Evolutionary conservation across 1,140 invertebrate genomes (phyloP), one percentile per base, ranked within the genome.

Genomic region (Papilio aristodemus): DNA sequence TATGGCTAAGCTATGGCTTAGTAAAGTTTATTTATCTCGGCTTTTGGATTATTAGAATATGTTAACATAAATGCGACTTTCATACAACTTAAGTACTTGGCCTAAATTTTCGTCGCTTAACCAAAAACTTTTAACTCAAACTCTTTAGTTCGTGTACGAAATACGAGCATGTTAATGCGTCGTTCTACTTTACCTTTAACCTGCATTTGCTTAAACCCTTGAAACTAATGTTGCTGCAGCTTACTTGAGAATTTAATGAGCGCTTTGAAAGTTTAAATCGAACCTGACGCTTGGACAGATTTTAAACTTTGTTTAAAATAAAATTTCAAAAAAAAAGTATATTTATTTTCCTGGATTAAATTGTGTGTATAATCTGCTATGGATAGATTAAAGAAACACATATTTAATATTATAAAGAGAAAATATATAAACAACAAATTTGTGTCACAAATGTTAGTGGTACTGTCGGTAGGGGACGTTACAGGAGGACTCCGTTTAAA

Each of bases 231-330:
- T 54, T 10, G 22, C 46, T 54, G 46, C 46, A 25, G 19, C 10
- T 54, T 25, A 54, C 46, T 54, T 54, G 10, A 54, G 46, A 54
- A 54, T 54, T 54, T 54, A 54, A 54, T 54, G 19, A 54, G 46
- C 17, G 46, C 46, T 54, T 54, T 54, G 46, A 54, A 54, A 54
- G 46, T 54, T 54, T 25, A 10, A 54, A 10, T 22, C 22, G 19
- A 54, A 54, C 22, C 46, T 10, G 11, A 17, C 19, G 22, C 14
- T 22, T 11, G 17, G 27, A 32, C 27, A 32, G 27, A 32, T 54
- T 54, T 54, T 4, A 54, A 54, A 54, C 46, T 54, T 4, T 22
- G 46, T 25, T 22, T 50, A 13, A 54, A 54, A 8, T 54, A 2
- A 54, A 54, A 54, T 1, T 22, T 54, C 10, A 22, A 54, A 54